A percentile compares a stretch with the other conserved stretches of the same genome.
Evolutionary conservation across 2,797 vertebrate genomes (phyloP).

Genomic region (Trematomus bernacchii): DNA sequence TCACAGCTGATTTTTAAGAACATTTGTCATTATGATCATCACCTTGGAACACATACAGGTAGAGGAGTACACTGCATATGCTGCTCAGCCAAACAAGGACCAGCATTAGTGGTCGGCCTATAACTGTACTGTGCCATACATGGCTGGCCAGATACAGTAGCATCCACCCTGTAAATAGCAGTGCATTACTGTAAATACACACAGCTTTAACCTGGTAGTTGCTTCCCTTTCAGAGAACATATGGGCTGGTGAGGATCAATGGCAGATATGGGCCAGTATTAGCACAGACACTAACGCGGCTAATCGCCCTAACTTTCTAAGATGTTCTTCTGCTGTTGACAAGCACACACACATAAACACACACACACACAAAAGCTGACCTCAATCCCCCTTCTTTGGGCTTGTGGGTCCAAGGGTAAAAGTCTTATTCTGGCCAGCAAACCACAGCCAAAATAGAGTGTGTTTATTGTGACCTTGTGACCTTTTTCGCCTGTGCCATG

Average conservation of each 20-base stretch:
- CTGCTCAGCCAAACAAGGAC: conserved; percentile 31
- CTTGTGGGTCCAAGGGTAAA: conserved; percentile 45
- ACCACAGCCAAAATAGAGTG: neutral
- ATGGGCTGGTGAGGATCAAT: conserved; percentile 74
- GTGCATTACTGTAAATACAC: conserved; percentile 62
- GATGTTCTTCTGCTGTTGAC: conserved; percentile 59
- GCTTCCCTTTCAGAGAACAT: conserved; percentile 64
- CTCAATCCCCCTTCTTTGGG: conserved; percentile 70
- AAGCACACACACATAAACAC: conserved; percentile 15
- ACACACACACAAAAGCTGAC: conserved; percentile 50
- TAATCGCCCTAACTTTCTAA: conserved; percentile 81
- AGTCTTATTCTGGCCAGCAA: conserved; percentile 36
- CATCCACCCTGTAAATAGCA: conserved; percentile 59
- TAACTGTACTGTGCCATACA: conserved; percentile 26
- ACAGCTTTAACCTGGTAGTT: conserved; percentile 51
- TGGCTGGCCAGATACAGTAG: conserved; percentile 33
- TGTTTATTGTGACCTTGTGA: neutral
- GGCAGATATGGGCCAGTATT: conserved; percentile 77
- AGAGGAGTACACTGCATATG: conserved; percentile 32
- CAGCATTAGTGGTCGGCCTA: conserved; percentile 36
- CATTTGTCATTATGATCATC: conserved; percentile 64
- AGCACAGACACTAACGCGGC: conserved; percentile 66
- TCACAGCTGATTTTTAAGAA: conserved; percentile 65
- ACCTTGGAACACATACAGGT: conserved; percentile 29
- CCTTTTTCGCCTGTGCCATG: neutral